Evolutionary conservation across 2,797 vertebrate species (phyloP).

Genomic region (Tachyglossus aculeatus): DNA sequence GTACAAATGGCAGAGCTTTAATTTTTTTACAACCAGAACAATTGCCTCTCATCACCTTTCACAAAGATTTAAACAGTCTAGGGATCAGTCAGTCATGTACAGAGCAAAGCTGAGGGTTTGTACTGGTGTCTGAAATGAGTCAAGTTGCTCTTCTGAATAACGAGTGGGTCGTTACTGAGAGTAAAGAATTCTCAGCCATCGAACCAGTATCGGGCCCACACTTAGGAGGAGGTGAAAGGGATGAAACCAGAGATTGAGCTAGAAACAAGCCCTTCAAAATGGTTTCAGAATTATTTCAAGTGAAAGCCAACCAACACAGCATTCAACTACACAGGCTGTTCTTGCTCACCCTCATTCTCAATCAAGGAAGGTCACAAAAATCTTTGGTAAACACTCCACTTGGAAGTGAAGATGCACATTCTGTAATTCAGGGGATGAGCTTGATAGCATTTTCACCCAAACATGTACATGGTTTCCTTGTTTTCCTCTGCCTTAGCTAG

Average conservation of each 20-base stretch:
- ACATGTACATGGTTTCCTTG: conserved; percentile 29
- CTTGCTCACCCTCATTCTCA: background rate
- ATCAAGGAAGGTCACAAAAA: background rate
- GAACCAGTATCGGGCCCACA: conserved; percentile 12
- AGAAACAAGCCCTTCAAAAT: background rate
- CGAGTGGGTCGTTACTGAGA: conserved; percentile 19
- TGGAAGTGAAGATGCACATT: conserved; percentile 41
- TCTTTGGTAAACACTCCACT: background rate
- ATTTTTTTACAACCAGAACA: too few species aligned
- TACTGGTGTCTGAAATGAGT: conserved; percentile 24
- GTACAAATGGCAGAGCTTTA: too few species aligned
- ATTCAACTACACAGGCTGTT: background rate
- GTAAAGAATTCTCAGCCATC: conserved; percentile 37
- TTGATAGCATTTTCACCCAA: conserved; percentile 39
- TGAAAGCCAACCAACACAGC: background rate
- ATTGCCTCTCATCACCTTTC: conserved; percentile 2
- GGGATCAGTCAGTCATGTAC: conserved; percentile 28
- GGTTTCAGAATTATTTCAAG: conserved; percentile 21
- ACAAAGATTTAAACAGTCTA: conserved; percentile 7
- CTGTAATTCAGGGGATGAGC: conserved; percentile 8
- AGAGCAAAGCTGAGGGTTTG: conserved; percentile 36
- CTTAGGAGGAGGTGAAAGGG: conserved; percentile 20
- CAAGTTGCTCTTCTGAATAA: conserved; percentile 42
- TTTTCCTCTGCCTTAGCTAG: conserved; percentile 24
- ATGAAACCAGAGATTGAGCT: conserved; percentile 22